phyloP scores from a whole-genome alignment of 2,113 vertebrate genomes.

The Alligator sinensis region DNA sequence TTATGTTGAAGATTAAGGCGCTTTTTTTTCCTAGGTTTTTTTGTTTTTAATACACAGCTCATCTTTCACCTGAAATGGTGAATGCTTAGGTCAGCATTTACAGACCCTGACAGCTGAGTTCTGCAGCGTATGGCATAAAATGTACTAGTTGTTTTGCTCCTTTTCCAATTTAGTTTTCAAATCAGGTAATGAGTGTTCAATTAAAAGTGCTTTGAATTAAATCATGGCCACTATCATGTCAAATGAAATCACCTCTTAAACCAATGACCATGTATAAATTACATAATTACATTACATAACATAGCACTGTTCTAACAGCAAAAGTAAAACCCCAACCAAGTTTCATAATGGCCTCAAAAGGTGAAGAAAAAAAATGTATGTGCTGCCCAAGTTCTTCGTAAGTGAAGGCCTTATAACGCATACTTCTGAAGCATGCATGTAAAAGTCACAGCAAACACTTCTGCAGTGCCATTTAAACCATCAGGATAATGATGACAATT shows the following conservation, averaged over 20 bases:
- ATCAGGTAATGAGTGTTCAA: not conserved
- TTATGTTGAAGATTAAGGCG: not conserved
- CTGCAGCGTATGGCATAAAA: not conserved
- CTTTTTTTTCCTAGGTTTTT: not conserved
- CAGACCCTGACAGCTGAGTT: conserved; percentile 12
- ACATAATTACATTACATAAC: fast-evolving
- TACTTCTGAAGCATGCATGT: not conserved
- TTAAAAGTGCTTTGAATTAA: not conserved
- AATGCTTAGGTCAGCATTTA: not conserved
- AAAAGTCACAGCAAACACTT: not conserved
- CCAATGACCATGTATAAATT: not conserved
- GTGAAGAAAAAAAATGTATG: not conserved
- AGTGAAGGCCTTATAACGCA: not conserved
- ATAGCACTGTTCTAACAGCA: no score
- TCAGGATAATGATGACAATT: not conserved
- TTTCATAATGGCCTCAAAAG: not conserved
- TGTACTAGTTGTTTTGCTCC: not conserved
- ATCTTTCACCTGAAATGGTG: conserved; percentile 17
- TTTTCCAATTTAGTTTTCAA: conserved; percentile 12
- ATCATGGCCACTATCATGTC: not conserved
- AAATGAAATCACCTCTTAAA: not conserved
- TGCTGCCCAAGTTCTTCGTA: not conserved
- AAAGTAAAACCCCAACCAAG: no score
- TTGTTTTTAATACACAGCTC: not conserved
- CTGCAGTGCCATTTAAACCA: not conserved